phyloP scores from a whole-genome alignment of 2,113 vertebrate genomes.

The Tupaia chinensis region DNA sequence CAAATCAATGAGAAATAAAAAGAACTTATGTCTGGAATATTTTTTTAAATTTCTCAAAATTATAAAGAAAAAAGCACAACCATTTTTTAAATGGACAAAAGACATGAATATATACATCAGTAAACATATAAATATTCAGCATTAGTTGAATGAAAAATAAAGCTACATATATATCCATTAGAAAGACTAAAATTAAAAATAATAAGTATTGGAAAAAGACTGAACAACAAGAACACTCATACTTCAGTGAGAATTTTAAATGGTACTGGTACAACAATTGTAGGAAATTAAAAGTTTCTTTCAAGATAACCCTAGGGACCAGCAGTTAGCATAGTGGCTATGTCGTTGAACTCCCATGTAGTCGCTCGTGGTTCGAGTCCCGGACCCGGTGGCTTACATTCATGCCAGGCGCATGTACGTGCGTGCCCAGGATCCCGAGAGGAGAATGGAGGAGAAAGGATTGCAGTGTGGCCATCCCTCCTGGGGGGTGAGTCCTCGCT shows the following conservation, averaged over 20 bases:
- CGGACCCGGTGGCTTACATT: too few relatives aligned
- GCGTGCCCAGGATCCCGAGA: too few relatives aligned
- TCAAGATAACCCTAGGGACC: neutral
- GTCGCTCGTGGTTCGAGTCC: too few relatives aligned
- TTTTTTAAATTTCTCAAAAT: neutral
- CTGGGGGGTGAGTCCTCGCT: too few relatives aligned
- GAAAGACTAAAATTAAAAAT: neutral
- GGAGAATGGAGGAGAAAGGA: too few relatives aligned
- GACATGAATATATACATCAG: neutral
- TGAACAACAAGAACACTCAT: neutral
- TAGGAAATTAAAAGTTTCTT: neutral
- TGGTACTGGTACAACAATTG: neutral
- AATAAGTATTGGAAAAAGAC: neutral
- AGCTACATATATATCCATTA: neutral
- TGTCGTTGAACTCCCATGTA: too few relatives aligned
- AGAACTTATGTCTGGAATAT: neutral
- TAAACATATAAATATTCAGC: neutral
- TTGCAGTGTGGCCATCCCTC: too few relatives aligned
- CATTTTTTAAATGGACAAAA: neutral
- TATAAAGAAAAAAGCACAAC: neutral
- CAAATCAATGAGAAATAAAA: neutral
- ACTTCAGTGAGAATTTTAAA: neutral
- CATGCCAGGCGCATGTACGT: too few relatives aligned
- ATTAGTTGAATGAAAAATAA: neutral
- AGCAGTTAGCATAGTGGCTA: too few relatives aligned